Evolutionary conservation across 2,888 invertebrate genomes (phyloP), one percentile per base, ranked within the genome.

Genomic region (Stenchaetothrips biformis): DNA sequence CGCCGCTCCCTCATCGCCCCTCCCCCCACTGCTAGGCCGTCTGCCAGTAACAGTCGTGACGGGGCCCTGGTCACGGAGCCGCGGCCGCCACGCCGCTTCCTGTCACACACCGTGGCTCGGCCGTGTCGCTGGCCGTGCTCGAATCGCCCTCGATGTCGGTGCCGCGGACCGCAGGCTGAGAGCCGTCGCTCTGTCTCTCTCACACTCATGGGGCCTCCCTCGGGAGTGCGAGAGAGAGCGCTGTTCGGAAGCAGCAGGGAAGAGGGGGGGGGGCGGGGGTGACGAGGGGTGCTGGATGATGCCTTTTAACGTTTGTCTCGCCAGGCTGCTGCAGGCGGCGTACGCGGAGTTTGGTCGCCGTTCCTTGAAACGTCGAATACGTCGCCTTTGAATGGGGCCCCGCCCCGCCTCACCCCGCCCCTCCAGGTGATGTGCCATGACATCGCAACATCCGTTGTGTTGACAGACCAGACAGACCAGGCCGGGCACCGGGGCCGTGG

Each of bases 401-500:
- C 0, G 13, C 13, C 53, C 11, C 0, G 53, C 16, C 53, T 13
- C 0, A 0, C 13, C 53, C 53, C 4, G 16, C 21, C 2, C 9
- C 67, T 18, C 67, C n/a, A 67, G 21, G 21, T 21, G 67, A 67
- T 67, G 67, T 67, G 67, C 67, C 67, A 67, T 67, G 67, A 67
- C 67, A 67, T 67, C 67, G 67, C 67, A 67, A 67, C 67, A 67
- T 67, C 67, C 67, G 67, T 67, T 21, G 67, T 18, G 67, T 67
- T 67, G 67, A 67, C 67, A 67, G 67, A 67, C 67, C n/a, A 9
- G 21, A 8, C n/a, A 13, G 49, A 13, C 7, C 49, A 13, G 49
- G 49, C 53, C 53, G 53, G 53, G 53, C 53, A 2, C 53, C 53
- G 53, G 13, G 53, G 0, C 53, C 53, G 53, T 53, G 53, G 16